These are phyloP conservation scores for Luffia ferchaultella DNA, from an alignment of 2,888 invertebrate species.

Conservation along the genomic window DNA sequence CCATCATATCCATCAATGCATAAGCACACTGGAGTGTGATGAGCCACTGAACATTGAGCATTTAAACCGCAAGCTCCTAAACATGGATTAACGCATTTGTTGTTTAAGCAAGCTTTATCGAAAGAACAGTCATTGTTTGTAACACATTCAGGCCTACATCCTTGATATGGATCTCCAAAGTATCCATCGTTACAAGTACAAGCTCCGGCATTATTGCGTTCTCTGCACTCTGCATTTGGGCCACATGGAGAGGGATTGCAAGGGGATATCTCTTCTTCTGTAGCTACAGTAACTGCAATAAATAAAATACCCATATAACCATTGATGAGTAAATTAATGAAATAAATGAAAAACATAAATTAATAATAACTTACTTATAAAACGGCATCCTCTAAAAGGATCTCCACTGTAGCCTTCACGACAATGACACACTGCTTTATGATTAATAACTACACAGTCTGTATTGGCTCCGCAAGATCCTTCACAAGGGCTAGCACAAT, in stretches of 20 bases:
- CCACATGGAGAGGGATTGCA: slow-evolving; percentile 88
- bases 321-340: too few relatives aligned
- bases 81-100: slow-evolving; percentile 87
- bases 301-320: slow-evolving; percentile 4
- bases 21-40: slow-evolving; percentile 80
- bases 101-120: slow-evolving; percentile 78
- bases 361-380: slow-evolving; percentile 38
- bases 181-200: slow-evolving; percentile 82
- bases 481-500: slow-evolving; percentile 83
- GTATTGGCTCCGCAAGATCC: slow-evolving; percentile 85
- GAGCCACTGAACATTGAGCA: slow-evolving; percentile 80
- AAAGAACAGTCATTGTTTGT: slow-evolving; percentile 77
- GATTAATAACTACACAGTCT: slow-evolving; percentile 81
- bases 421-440: slow-evolving; percentile 86
- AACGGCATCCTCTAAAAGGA: slow-evolving; percentile 80
- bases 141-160: slow-evolving; percentile 82
- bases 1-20: slow-evolving; percentile 81
- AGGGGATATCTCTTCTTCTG: slow-evolving; percentile 82
- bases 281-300: slow-evolving; percentile 60
- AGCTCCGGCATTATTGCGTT: slow-evolving; percentile 84
- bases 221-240: slow-evolving; percentile 83
- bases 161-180: slow-evolving; percentile 83
- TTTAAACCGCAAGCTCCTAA: slow-evolving; percentile 84
- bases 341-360: neutral
- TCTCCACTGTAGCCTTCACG: slow-evolving; percentile 82